These are phyloP conservation scores for Limnephilus marmoratus DNA, from an alignment of 2,888 invertebrate genomes.

Conservation along the genomic window DNA sequence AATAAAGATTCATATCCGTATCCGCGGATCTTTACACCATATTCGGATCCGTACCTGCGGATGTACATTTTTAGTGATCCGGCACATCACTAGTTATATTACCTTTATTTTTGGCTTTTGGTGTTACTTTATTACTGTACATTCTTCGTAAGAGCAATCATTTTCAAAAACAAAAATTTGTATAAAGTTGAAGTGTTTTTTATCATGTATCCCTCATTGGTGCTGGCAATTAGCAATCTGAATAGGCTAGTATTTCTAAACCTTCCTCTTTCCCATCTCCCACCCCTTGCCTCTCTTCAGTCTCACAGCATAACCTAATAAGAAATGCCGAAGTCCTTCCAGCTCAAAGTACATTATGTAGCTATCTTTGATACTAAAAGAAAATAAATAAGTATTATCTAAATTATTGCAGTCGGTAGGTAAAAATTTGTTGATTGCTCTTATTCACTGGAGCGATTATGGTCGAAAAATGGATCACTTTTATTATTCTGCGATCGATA, in stretches of 20 bases:
- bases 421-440: not conserved
- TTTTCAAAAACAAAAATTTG: too few relatives aligned
- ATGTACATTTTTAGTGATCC: too few relatives aligned
- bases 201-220: too few relatives aligned
- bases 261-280: not conserved
- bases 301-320: not conserved
- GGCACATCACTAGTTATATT: too few relatives aligned
- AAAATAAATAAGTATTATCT: not conserved
- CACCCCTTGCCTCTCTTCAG: not conserved
- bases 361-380: not conserved
- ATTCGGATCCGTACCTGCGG: too few relatives aligned
- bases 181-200: too few relatives aligned
- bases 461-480: too few relatives aligned
- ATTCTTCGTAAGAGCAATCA: not conserved
- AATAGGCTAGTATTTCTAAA: not conserved
- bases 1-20: too few relatives aligned
- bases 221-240: not conserved
- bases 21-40: too few relatives aligned
- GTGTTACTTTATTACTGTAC: not conserved
- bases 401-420: not conserved
- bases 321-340: not conserved
- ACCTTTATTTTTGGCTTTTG: not conserved
- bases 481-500: too few relatives aligned
- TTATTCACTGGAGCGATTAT: too few relatives aligned
- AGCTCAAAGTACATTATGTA: not conserved